Percentiles rank a stretch among this genome's conserved stretches.
Evolutionary conservation across 2,113 vertebrate genomes (phyloP).

Genomic region (Hemiscyllium ocellatum): DNA sequence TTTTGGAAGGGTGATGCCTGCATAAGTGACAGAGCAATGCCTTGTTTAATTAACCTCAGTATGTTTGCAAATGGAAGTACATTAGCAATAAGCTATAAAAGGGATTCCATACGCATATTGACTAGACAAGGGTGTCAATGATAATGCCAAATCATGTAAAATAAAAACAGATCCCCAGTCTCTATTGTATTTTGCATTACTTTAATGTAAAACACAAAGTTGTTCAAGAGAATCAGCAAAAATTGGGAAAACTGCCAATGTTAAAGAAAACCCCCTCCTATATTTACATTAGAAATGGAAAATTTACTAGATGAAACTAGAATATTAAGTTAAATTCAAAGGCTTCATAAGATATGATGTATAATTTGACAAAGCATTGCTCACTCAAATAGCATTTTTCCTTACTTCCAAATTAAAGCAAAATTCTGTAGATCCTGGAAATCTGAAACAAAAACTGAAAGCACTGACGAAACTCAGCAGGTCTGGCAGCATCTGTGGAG

Average conservation of each 20-base stretch:
- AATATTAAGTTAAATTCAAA: too few species aligned
- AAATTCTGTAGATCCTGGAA: too few species aligned
- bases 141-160: not conserved
- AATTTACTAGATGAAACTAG: not conserved
- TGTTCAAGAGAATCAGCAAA: not conserved
- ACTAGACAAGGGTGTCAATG: not conserved
- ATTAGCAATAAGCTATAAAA: not conserved
- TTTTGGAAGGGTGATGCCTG: not conserved
- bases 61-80: not conserved
- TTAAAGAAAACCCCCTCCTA: not conserved
- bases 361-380: not conserved
- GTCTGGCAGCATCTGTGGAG: too few species aligned
- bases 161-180: too few species aligned
- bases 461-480: too few species aligned
- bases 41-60: not conserved
- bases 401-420: too few species aligned
- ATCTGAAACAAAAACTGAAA: too few species aligned
- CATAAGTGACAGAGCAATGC: not conserved
- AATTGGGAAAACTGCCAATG: not conserved
- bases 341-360: not conserved
- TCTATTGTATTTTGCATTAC: too few species aligned
- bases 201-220: not conserved
- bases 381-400: not conserved
- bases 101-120: not conserved
- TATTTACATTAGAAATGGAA: not conserved